Evolutionary conservation across 1,140 invertebrate genomes (phyloP).

Genomic region (Pogonomyrmex barbatus): DNA sequence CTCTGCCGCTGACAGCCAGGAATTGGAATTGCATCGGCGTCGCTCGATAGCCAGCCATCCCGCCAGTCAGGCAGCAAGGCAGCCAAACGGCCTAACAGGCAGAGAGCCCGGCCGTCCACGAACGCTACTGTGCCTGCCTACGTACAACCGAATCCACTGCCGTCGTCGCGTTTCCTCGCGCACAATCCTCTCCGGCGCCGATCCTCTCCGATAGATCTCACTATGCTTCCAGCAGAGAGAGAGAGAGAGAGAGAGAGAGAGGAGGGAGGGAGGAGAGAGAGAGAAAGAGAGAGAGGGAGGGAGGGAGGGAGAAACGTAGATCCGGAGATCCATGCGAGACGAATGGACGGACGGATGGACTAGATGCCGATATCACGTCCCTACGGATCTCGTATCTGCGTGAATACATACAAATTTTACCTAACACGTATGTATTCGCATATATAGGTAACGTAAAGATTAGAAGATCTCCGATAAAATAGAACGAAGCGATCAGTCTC

Average conservation of each 20-base stretch:
- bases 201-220: conserved; percentile 32
- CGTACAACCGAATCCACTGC: conserved; percentile 68
- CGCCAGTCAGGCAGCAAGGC: conserved; percentile 79
- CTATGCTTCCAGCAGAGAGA: conserved; percentile 29
- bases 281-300: neutral
- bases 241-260: neutral
- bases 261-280: neutral
- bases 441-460: neutral
- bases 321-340: conserved; percentile 63
- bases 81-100: conserved; percentile 77
- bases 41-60: conserved; percentile 85
- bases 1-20: conserved; percentile 86
- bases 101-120: conserved; percentile 60
- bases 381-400: conserved; percentile 27
- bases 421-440: neutral
- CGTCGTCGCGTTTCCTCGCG: conserved; percentile 51
- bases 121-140: conserved; percentile 65
- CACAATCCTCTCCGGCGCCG: conserved; percentile 51
- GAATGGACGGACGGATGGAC: conserved; percentile 59
- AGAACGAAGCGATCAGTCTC: conserved; percentile 5
- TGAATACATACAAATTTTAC: conserved; percentile 34
- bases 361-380: conserved; percentile 59
- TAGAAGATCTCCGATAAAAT: conserved; percentile 37
- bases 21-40: conserved; percentile 87
- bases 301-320: neutral